Conservation (phyloP, 1,140 invertebrate genomes). For the Lepidurus couesii region DNA sequence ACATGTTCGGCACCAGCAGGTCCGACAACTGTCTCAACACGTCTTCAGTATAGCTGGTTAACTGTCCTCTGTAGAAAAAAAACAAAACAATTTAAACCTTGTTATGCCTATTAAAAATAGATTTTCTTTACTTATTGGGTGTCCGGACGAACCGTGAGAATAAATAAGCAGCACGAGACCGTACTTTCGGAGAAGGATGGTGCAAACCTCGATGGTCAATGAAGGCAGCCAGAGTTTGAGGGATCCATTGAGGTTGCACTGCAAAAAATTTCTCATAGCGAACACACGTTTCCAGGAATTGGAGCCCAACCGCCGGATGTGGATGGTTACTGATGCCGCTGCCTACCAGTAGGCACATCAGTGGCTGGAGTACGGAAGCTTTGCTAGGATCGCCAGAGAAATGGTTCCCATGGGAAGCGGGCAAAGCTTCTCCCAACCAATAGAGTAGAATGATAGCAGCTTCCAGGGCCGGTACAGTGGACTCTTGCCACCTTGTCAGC, state of each 20-base stretch:
- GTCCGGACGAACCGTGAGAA: slow-evolving; percentile 54
- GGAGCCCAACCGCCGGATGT: slow-evolving; percentile 49
- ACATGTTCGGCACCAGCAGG: slow-evolving; percentile 47
- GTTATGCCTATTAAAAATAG: background rate
- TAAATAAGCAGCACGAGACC: slow-evolving; percentile 51
- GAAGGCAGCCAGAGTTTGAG: slow-evolving; percentile 50
- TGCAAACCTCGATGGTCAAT: slow-evolving; percentile 51
- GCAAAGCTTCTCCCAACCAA: slow-evolving; percentile 51
- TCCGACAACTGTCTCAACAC: slow-evolving; percentile 51
- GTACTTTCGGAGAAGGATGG: slow-evolving; percentile 47
- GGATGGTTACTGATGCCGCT: slow-evolving; percentile 48
- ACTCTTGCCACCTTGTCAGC: slow-evolving; percentile 47
- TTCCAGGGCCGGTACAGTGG: slow-evolving; percentile 50
- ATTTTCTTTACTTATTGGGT: slow-evolving; percentile 44
- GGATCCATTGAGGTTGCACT: slow-evolving; percentile 49
- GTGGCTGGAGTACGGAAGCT: slow-evolving; percentile 47
- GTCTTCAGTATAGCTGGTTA: slow-evolving; percentile 50
- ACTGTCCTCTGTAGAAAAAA: slow-evolving; percentile 44
- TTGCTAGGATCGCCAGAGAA: slow-evolving; percentile 46
- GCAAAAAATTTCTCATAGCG: slow-evolving; percentile 55
- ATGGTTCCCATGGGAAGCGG: slow-evolving; percentile 47
- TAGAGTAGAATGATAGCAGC: slow-evolving; percentile 52
- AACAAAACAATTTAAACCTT: too few species aligned
- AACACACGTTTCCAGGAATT: slow-evolving; percentile 53
- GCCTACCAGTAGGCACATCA: slow-evolving; percentile 49